A percentile compares a stretch with the other conserved stretches of the same genome.
These are phyloP conservation scores for Drosophila ananassae DNA, from an alignment of 1,140 invertebrate species.

Conservation along the genomic window DNA sequence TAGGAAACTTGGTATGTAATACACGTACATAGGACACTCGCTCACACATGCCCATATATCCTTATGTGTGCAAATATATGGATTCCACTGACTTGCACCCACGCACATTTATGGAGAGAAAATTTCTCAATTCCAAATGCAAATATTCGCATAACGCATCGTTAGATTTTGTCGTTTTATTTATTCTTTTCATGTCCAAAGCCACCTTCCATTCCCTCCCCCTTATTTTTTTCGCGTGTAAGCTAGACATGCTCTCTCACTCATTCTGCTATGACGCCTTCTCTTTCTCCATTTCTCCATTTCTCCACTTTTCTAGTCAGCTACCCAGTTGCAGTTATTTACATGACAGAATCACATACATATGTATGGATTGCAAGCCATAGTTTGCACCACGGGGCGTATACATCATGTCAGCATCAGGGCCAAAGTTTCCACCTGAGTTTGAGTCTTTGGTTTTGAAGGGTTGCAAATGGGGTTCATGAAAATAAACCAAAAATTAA, in stretches of 20 bases:
- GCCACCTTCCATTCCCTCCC: conserved; percentile 1
- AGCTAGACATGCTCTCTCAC: background rate
- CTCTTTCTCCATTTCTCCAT: background rate
- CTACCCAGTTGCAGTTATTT: conserved; percentile 19
- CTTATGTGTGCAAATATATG: conserved; percentile 4
- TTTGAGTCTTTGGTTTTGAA: background rate
- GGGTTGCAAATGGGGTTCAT: background rate
- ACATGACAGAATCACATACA: conserved; percentile 1
- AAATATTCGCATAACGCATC: conserved; percentile 70
- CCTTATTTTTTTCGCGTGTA: background rate
- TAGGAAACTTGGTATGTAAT: conserved; percentile 30
- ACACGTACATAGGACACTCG: conserved; percentile 24
- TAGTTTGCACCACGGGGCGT: conserved; percentile 50
- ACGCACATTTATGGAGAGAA: conserved; percentile 43
- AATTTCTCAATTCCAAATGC: conserved; percentile 76
- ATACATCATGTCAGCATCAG: conserved; percentile 55
- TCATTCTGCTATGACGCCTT: background rate
- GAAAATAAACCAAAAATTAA: background rate
- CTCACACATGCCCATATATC: conserved; percentile 2
- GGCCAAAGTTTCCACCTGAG: conserved; percentile 12
- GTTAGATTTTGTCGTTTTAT: conserved; percentile 59
- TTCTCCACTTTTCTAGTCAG: background rate
- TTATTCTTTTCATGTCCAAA: conserved; percentile 24
- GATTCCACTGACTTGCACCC: conserved; percentile 27
- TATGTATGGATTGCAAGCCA: conserved; percentile 11